Evolutionary conservation across 2,888 invertebrate genomes (phyloP), one percentile per base, ranked within the genome.

Genomic region (Epiblema foenella): DNA sequence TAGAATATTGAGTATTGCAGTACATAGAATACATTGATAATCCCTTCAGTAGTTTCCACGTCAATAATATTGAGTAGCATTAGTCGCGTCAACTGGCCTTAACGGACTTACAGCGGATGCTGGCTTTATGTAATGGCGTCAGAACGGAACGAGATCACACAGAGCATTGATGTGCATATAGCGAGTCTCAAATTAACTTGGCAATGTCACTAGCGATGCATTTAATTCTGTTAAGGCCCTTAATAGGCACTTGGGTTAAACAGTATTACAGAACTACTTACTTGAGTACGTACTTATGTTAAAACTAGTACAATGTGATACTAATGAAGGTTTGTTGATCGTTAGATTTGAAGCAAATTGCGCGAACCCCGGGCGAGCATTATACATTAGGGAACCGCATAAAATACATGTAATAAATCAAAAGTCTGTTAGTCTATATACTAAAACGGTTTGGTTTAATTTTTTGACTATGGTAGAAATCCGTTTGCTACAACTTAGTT

Each of bases 1-100:
- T 33, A n/a, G n/a, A n/a, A 33, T 33, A 33, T 33, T 33, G 33
- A 33, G 33, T 33, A 15, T 52, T 59, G 54, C 24, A 64, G 17
- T 29, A 54, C 17, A 51, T 39, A 15, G 4, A 49, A 39, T 37
- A 24, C n/a, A 39, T 20, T 18, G 46, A 29, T 46, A 49, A 66
- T 59, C 24, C 46, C 65, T 20, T 59, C 33, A 54, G 46, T 46
- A 60, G 52, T 70, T 46, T 46, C n/a, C 46, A 46, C 18, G 20
- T 42, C 24, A 46, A 46, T 29, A 57, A 42, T 65, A 65, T 60
- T 54, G 52, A 70, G 52, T 60, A 46, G 65, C 20, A 65, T 66
- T 60, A 66, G 54, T 66, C 52, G 33, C 29, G 54, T 70, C 65
- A 65, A 46, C 59, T n/a, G 59, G 46, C 46, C 63, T 59, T 59